These are phyloP conservation scores for Mallotus villosus DNA, from an alignment of 2,797 vertebrate genomes.

Conservation along the genomic window DNA sequence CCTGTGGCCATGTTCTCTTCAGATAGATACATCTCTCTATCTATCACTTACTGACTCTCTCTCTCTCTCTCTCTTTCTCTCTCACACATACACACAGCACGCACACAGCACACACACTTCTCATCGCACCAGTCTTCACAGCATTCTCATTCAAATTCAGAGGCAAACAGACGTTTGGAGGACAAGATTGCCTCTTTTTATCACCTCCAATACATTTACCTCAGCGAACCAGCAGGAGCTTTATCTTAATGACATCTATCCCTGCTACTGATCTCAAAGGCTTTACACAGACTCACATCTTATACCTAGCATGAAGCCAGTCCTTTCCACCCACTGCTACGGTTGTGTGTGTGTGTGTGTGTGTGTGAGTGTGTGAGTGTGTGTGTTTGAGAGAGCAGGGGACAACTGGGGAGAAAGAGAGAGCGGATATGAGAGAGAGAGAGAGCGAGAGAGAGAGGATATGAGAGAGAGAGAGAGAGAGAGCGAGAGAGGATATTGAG, in stretches of 20 bases:
- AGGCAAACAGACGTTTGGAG: constrained; percentile 52
- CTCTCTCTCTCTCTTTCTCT: no score
- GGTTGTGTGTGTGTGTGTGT: neutral
- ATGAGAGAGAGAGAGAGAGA: no score
- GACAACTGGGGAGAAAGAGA: no score
- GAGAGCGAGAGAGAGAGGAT: no score
- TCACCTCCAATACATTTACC: constrained; percentile 65
- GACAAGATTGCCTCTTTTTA: constrained; percentile 63
- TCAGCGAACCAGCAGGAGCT: constrained; percentile 48
- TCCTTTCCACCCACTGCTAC: constrained; percentile 11
- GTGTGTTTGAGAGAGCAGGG: no score
- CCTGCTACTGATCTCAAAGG: constrained; percentile 58
- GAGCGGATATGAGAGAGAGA: no score
- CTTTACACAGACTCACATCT: constrained; percentile 51
- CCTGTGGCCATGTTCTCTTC: constrained; percentile 50
- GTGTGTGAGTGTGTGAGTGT: neutral
- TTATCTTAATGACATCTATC: constrained; percentile 77
- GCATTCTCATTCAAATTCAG: constrained; percentile 66
- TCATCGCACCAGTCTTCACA: constrained; percentile 34
- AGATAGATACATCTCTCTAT: constrained; percentile 22
- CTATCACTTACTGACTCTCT: neutral
- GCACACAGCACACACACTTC: constrained; percentile 19
- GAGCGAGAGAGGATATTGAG: no score
- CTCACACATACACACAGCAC: constrained; percentile 29
- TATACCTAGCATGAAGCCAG: constrained; percentile 39